Conservation (phyloP, 2,797 vertebrate genomes). For the Cirrhinus mrigala region DNA sequence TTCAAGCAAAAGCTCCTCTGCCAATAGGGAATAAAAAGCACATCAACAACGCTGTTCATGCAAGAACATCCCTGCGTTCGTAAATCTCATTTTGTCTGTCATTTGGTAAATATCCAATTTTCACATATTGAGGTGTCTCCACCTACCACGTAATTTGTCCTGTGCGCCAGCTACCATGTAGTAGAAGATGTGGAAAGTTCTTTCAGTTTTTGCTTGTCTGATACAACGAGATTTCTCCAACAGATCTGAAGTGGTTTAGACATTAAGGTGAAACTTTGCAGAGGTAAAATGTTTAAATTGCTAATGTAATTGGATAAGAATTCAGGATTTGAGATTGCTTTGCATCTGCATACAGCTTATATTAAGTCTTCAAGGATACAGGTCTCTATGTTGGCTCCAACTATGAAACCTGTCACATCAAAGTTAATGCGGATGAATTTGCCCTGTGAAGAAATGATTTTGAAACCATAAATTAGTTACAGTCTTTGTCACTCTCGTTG, state of each 20-base stretch:
- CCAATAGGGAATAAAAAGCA: slow-evolving; percentile 35
- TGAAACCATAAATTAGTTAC: neutral
- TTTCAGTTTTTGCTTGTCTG: slow-evolving; percentile 90
- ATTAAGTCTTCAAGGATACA: slow-evolving; percentile 86
- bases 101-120: neutral
- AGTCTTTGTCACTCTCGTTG: neutral
- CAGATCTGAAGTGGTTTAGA: slow-evolving; percentile 81
- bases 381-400: slow-evolving; percentile 94
- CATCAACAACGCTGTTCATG: neutral
- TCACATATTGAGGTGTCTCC: neutral
- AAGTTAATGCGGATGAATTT: slow-evolving; percentile 99
- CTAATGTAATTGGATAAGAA: too few relatives aligned
- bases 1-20: slow-evolving; percentile 93
- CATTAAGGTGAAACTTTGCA: slow-evolving; percentile 54
- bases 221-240: slow-evolving; percentile 96
- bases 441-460: slow-evolving; percentile 79
- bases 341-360: neutral
- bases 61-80: neutral
- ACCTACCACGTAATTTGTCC: slow-evolving; percentile 81
- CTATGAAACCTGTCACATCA: slow-evolving; percentile 93
- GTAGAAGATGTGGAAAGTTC: slow-evolving; percentile 97
- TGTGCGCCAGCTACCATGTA: slow-evolving; percentile 91
- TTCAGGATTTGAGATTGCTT: neutral
- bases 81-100: neutral
- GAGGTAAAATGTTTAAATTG: neutral